Conservation (phyloP, 2,113 vertebrate species). For the Carettochelys insculpta region DNA sequence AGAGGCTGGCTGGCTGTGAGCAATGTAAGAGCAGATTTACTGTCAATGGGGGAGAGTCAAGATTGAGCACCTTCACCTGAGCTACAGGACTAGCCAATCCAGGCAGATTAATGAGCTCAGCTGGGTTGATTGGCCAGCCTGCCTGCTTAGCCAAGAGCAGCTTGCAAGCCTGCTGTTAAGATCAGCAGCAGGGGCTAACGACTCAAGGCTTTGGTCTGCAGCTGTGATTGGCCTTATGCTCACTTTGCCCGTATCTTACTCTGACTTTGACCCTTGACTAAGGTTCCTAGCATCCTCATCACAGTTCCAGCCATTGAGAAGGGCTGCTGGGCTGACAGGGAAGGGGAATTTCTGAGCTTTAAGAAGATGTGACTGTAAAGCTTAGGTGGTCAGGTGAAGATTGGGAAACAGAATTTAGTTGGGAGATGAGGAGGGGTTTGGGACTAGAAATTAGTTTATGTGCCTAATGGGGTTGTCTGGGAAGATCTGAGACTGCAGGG, state of each 20-base stretch:
- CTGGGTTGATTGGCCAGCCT: background rate
- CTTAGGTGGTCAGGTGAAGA: background rate
- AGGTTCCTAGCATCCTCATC: background rate
- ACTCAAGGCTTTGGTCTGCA: background rate
- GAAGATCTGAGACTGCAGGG: background rate
- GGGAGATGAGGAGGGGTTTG: background rate
- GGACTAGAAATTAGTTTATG: background rate
- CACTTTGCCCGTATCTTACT: background rate
- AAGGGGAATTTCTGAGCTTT: background rate
- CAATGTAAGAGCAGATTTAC: rapidly evolving
- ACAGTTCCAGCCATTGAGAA: background rate
- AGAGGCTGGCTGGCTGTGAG: rapidly evolving
- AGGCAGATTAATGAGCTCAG: background rate
- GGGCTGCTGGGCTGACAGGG: background rate
- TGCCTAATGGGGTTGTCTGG: background rate
- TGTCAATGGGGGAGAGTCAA: rapidly evolving
- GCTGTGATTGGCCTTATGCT: no score
- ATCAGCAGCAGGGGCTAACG: background rate
- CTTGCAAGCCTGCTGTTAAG: background rate
- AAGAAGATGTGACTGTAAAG: background rate
- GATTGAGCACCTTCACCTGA: background rate
- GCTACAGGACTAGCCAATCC: background rate
- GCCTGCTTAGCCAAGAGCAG: background rate
- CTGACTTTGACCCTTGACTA: background rate
- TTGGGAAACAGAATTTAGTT: background rate